phyloP scores from a whole-genome alignment of 23 tunicate species.

The Halocynthia roretzi region DNA sequence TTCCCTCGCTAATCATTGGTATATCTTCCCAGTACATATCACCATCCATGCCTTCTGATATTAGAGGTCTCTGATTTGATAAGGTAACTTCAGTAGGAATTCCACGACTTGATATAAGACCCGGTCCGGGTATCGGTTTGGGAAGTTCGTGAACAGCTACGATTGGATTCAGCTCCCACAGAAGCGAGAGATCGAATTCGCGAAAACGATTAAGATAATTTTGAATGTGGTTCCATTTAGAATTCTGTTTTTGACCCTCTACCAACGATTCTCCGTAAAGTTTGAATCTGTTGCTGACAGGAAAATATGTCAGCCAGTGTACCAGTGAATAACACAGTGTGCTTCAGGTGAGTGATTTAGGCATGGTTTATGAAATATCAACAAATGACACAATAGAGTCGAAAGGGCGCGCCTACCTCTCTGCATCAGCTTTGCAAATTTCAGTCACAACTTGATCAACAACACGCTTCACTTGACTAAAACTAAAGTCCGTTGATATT shows the following conservation, averaged over 20 bases:
- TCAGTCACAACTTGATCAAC: conserved; percentile 11
- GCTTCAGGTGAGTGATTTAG: background rate
- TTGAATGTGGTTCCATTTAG: conserved; percentile 3
- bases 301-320: background rate
- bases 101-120: too few relatives aligned
- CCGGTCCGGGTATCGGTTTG: too few relatives aligned
- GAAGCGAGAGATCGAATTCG: conserved; percentile 8
- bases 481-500: conserved; percentile 13
- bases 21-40: conserved; percentile 7
- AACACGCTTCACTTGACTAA: background rate
- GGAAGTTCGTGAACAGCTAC: background rate
- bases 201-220: background rate
- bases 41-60: conserved; percentile 20
- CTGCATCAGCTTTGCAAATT: conserved; percentile 4
- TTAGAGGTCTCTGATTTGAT: too few relatives aligned
- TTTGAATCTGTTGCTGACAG: too few relatives aligned
- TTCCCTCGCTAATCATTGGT: background rate
- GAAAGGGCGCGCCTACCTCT: too few relatives aligned
- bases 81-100: too few relatives aligned
- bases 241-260: conserved; percentile 6
- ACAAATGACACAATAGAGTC: too few relatives aligned
- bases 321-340: background rate
- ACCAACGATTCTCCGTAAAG: background rate
- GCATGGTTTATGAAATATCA: background rate
- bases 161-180: conserved; percentile 19